phyloP scores from a whole-genome alignment of 2,797 vertebrate genomes.

The Dendrocincla fuliginosa region DNA sequence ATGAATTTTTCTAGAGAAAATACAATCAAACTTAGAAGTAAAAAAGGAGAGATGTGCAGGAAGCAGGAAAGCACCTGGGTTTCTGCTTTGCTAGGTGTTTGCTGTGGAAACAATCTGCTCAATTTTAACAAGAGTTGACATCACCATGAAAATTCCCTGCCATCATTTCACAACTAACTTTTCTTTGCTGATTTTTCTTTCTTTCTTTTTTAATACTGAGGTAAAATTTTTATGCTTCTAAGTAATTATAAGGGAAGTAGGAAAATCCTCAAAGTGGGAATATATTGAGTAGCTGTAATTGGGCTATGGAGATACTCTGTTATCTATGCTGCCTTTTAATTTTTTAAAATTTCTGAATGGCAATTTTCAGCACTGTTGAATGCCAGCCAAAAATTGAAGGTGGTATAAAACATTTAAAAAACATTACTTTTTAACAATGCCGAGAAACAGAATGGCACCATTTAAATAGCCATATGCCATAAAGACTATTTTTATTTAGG shows the following conservation, averaged over 20 bases:
- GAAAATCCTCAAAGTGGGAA: not conserved
- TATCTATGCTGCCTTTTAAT: not conserved
- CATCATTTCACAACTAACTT: not conserved
- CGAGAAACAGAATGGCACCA: slow-evolving; percentile 64
- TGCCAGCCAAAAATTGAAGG: slow-evolving; percentile 58
- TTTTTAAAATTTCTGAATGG: not conserved
- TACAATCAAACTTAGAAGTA: not conserved
- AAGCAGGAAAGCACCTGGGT: slow-evolving; percentile 60
- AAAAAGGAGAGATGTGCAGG: not conserved
- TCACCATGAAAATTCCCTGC: slow-evolving; percentile 46
- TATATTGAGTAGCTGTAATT: not conserved
- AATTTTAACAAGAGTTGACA: slow-evolving; percentile 52
- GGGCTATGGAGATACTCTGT: not conserved
- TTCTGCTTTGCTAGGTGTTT: slow-evolving; percentile 40
- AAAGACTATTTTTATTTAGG: slow-evolving; percentile 82
- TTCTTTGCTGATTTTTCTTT: not conserved
- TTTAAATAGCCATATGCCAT: slow-evolving; percentile 73
- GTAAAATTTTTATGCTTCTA: not conserved
- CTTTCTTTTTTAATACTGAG: not conserved
- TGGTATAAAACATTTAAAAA: slow-evolving; percentile 71
- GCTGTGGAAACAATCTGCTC: slow-evolving; percentile 68
- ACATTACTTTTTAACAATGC: slow-evolving; percentile 74
- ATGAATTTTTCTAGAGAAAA: not conserved
- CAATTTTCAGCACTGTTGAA: not conserved
- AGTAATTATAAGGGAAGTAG: not conserved